Conservation (phyloP, 2,797 vertebrate genomes). For the Meda fulgida region DNA sequence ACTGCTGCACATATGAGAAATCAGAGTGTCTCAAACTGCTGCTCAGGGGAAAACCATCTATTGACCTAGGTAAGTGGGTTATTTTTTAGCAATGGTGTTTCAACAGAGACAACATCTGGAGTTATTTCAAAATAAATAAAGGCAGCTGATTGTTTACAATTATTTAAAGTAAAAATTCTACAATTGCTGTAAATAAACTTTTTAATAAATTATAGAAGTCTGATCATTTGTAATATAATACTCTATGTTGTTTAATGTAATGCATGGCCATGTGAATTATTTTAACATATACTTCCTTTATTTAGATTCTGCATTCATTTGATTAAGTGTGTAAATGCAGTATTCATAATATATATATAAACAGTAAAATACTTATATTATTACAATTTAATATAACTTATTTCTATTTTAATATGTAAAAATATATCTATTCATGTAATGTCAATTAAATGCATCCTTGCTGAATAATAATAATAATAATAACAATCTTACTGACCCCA, state of each 20-base stretch:
- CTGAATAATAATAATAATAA: neutral
- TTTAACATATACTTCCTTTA: no score
- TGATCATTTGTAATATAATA: neutral
- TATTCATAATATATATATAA: no score
- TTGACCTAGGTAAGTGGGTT: conserved; percentile 81
- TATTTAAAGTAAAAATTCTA: neutral
- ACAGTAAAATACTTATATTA: neutral
- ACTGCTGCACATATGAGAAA: conserved; percentile 86
- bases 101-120: neutral
- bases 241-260: no score
- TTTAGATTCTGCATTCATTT: no score
- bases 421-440: neutral
- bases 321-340: no score
- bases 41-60: conserved; percentile 86
- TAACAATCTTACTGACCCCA: neutral
- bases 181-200: neutral
- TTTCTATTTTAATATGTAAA: neutral
- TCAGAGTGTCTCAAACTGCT: conserved; percentile 89
- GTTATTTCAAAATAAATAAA: conserved; percentile 1
- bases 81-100: conserved; percentile 3
- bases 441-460: neutral
- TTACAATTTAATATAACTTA: neutral
- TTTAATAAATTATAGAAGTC: neutral
- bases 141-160: neutral
- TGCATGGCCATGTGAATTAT: no score